These are phyloP conservation scores for Acronicta alni DNA, from an alignment of 2,888 invertebrate genomes.

Conservation along the genomic window DNA sequence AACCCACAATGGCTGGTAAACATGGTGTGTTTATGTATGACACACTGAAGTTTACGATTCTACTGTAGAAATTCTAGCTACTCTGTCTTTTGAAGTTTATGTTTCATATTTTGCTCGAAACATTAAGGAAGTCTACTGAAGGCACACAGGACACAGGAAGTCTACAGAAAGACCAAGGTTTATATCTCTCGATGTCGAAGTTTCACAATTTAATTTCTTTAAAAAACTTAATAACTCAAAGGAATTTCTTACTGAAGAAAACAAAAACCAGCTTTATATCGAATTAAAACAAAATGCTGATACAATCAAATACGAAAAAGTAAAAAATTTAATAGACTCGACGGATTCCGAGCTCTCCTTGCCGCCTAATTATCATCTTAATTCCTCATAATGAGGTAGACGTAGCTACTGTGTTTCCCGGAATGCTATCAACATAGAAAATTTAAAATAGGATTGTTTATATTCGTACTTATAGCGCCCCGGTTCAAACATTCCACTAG, in stretches of 20 bases:
- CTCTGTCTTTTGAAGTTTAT: constrained; percentile 56
- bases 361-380: constrained; percentile 78
- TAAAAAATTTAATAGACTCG: constrained; percentile 36
- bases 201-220: constrained; percentile 8
- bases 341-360: constrained; percentile 65
- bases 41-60: constrained; percentile 70
- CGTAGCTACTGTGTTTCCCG: constrained; percentile 72
- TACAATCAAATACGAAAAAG: constrained; percentile 47
- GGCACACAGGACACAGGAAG: constrained; percentile 2
- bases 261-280: constrained; percentile 31
- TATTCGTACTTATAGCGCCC: constrained; percentile 61
- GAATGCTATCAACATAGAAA: constrained; percentile 62
- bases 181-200: neutral
- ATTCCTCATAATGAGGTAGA: constrained; percentile 73
- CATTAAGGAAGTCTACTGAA: constrained; percentile 8
- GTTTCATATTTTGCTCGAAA: constrained; percentile 20
- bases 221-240: constrained; percentile 38
- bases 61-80: constrained; percentile 50
- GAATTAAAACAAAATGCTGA: constrained; percentile 47
- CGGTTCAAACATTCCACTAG: constrained; percentile 47
- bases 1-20: constrained; percentile 76
- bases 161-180: neutral
- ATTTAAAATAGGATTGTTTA: constrained; percentile 66
- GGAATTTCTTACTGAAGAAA: constrained; percentile 17
- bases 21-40: constrained; percentile 76